phyloP scores from a whole-genome alignment of 1,140 invertebrate genomes.

The Penaeus indicus region DNA sequence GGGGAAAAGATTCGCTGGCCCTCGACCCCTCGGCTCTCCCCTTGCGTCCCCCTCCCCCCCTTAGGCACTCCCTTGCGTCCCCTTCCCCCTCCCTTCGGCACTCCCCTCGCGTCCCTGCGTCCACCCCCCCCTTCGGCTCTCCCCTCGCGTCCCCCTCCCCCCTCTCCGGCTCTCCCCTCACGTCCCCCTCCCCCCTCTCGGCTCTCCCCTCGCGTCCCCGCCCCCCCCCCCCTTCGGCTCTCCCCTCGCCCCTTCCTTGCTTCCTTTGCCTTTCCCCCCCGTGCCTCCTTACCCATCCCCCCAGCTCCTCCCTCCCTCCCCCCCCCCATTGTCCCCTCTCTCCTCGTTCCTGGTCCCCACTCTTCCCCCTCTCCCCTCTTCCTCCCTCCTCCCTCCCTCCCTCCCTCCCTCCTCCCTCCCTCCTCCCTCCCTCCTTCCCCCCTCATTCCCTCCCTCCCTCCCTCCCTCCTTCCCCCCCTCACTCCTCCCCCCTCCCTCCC shows the following conservation, averaged over 20 bases:
- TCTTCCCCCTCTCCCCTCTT: not conserved
- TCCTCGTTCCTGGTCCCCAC: not conserved
- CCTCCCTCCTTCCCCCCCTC: not conserved
- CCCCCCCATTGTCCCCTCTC: not conserved
- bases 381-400: not conserved
- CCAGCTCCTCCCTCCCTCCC: not conserved
- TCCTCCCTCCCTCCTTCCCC: not conserved
- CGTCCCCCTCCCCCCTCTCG: not conserved
- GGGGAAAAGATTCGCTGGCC: constrained; percentile 44
- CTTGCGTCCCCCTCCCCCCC: not conserved
- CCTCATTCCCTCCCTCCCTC: not conserved
- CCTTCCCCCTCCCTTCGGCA: not conserved
- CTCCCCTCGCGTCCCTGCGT: not conserved
- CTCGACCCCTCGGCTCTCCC: constrained; percentile 13
- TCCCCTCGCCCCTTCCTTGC: not conserved
- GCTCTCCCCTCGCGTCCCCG: no score
- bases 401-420: not conserved
- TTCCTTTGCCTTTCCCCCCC: not conserved
- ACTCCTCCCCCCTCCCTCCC: not conserved
- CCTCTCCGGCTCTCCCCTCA: not conserved
- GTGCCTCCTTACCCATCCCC: not conserved
- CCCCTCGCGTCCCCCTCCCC: not conserved
- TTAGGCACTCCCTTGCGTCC: not conserved
- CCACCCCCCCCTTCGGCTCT: not conserved
- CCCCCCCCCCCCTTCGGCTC: not conserved